Evolutionary conservation across 2,888 invertebrate genomes (phyloP), one percentile per base, ranked within the genome.

Genomic region (Boloria selene): DNA sequence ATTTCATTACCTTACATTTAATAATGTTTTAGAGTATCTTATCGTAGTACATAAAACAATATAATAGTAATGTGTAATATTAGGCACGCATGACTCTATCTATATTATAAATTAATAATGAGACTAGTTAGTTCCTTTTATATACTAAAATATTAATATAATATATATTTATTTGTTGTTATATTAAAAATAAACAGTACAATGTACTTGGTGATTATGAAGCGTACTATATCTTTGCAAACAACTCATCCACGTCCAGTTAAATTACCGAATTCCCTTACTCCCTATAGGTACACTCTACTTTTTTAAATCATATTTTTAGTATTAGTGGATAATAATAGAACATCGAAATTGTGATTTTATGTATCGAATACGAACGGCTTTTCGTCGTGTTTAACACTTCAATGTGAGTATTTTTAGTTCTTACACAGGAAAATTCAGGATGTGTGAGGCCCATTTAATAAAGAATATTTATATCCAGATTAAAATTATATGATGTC

Each of bases 71-170:
- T 61, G 56, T 61, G 52, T 64, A 64, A 79, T 81, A 85, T 89
- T 90, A 92, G 90, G 91, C 91, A 91, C 91, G 86, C 89, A 80
- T 81, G 81, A 84, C 88, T 86, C 87, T 83, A 87, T 89, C 85
- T 89, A 88, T 84, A 84, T 88, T 87, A 22, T 22, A 86, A 84
- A 87, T 77, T 76, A 78, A 74, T 76, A 75, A 87, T 90, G 90
- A 92, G 91, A 92, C 91, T 92, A 91, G 91, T 92, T 92, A 92
- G 91, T 90, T 90, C 80, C 77, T 86, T 87, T 79, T 79, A 83
- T 90, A 89, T 75, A 65, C 85, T 89, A 88, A 75, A 78, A 80
- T 87, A 87, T 84, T 86, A 85, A 84, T 84, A 78, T 80, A 77
- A 70, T 72, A 70, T 62, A 72, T 69, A 70, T 65, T 65, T 68